Evolutionary conservation across 2,113 vertebrate species (phyloP), one percentile per base, ranked within the genome.

Genomic region (Cyanoderma ruficeps): DNA sequence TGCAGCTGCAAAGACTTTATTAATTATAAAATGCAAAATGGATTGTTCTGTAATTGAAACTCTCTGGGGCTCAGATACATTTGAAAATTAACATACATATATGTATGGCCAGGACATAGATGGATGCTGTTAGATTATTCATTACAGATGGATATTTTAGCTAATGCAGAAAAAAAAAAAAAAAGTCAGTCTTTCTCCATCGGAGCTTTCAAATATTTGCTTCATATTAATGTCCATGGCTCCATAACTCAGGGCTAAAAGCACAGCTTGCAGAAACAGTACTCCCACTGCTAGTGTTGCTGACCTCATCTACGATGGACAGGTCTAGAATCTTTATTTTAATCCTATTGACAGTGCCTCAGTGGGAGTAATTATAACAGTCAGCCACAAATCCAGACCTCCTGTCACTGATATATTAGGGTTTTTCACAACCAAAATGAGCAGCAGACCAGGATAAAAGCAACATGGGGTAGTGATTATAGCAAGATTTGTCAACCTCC

Each of bases 361-460:
- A 96, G 97, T 98, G 98, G 98, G 98, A 98, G 96, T 98, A 98
- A 98, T 98, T 98, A 98, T 94, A 97, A 96, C 95, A 98, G 96
- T 97, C 95, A 22, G 95, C 83, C 97, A 97, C 96, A 97, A 98
- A 98, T 96, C 83, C 97, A 98, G 97, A 97, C 96, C 97, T 97
- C 97, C 97, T 97, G 96, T 98, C 97, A 97, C 79, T 97, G 94
- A 97, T 97, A 96, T 69, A 96, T 94, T 97, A 94, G 92, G 87
- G 90, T 92, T 98, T 97, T 96, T 96, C 91, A 92, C 61, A 92
- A 87, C 56, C 78, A 98, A 98, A 98, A 97, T 96, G 97, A 98
- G 93, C 97, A 98, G 97, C 42, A 89, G 91, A 94, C 92, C 18
- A 97, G 78, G 91, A 96, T 97, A 95, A 97, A 97, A 97, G 95